Evolutionary conservation across 2,888 invertebrate species (phyloP), one percentile per base, ranked within the genome.

Genomic region (Eupithecia centaureata): DNA sequence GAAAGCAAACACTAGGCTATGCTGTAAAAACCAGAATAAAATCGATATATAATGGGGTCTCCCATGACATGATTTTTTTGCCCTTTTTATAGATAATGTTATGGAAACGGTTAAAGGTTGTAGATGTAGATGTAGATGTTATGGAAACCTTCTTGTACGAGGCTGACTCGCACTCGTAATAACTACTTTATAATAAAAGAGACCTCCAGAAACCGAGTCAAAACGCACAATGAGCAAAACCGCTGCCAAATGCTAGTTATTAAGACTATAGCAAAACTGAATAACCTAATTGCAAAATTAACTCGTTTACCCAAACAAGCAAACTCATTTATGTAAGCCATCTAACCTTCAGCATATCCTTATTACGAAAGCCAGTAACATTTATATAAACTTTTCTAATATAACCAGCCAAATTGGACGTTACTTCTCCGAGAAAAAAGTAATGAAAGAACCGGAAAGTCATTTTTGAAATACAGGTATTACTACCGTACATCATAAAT

Each of bases 401-500:
- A 57, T 57, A 57, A 15, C 57, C 65, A 54, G 54, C 63, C 18
- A 63, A 73, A 75, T 73, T 67, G 71, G 66, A 72, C 68, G 67
- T 72, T 75, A 69, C 69, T 71, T 75, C 70, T 38, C 52, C 62
- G 58, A 72, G 70, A 72, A 68, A 72, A 66, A 72, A 71, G 68
- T 71, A 75, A 75, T 70, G 73, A 71, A 68, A n/a, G 30, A 61
- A 73, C 58, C 62, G 30, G 51, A 68, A 75, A 73, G 68, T 63
- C 73, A 75, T 75, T 75, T 74, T 73, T 72, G 59, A 71, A 71
- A 71, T 72, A 66, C 72, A 38, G 67, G 56, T 73, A 75, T 72
- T 72, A 67, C 63, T 25, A 18, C 64, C 67, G 72, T 75, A 73
- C 59, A 73, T 75, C 73, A 73, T 56, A 47, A 72, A 68, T 60